Evolutionary conservation across 2,113 vertebrate species (phyloP), one percentile per base, ranked within the genome.

Genomic region (Steatornis caripensis): DNA sequence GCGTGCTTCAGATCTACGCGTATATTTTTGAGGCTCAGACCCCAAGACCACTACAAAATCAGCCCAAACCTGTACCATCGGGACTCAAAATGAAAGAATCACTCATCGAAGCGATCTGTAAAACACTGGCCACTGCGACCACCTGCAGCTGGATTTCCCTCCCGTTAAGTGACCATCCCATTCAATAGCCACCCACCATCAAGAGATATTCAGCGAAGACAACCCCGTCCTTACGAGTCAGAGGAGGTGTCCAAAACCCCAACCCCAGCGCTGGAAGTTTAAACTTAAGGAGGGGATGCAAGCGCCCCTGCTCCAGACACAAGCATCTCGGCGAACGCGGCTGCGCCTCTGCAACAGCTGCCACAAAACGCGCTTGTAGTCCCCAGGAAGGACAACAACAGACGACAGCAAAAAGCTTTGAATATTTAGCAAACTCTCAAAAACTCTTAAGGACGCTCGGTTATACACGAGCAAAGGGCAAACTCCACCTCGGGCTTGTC

Each of bases 321-420:
- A 4, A 60, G 57, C 36, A 29, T 3, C 61, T 23, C 3, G 5
- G 15, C 0, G 1, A 54, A n/a, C 5, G 10, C 0, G 5, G 41
- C 29, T 12, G 18, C 15, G 22, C 41, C 43, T 36, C 68, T 8
- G 5, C 34, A 24, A n/a, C 1, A 61, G 58, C 48, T 29, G 57
- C 41, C 46, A 27, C 7, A 61, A 32, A 60, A 54, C 0, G 8
- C 2, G 2, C 24, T 27, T 23, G 3, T 4, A 2, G 24, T 39
- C 49, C 51, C 41, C 57, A 34, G 41, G 30, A 66, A 62, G 36
- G 37, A 37, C 16, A 29, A 41, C 10, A 80, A 3, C 6, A 60
- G 81, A 19, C 1, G 29, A 13, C 1, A 70, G 41, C 41, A 61
- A 62, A 65, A 76, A 46, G 7, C 64, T 81, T 21, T 45, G 21